These are phyloP conservation scores for Trachurus trachurus DNA, from an alignment of 2,797 vertebrate genomes.

Conservation along the genomic window DNA sequence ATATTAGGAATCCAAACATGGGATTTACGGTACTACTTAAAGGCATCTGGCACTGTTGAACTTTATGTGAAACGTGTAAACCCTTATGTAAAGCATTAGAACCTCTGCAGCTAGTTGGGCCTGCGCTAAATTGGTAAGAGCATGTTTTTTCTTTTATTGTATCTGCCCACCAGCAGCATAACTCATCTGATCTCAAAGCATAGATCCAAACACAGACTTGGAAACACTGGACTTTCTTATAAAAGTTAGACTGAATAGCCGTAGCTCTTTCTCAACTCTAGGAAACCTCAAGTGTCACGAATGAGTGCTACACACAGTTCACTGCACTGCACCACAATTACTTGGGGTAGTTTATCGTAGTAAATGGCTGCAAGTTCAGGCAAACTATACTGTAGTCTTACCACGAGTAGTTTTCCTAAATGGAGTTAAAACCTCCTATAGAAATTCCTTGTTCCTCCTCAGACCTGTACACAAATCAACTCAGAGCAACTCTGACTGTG, in stretches of 20 bases:
- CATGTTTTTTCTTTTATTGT: constrained; percentile 39
- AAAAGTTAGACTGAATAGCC: constrained; percentile 41
- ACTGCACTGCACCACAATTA: constrained; percentile 31
- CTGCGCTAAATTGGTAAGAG: constrained; percentile 44
- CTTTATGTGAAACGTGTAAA: constrained; percentile 73
- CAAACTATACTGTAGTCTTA: not conserved
- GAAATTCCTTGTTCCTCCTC: not conserved
- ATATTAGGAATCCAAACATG: constrained; percentile 67
- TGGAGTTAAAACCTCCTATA: too few species aligned
- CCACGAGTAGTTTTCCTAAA: not conserved
- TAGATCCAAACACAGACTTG: constrained; percentile 30
- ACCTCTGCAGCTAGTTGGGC: constrained; percentile 37
- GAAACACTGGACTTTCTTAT: constrained; percentile 15
- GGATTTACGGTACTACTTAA: constrained; percentile 69
- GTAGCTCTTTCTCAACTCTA: constrained; percentile 35
- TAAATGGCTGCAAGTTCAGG: constrained; percentile 15
- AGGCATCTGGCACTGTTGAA: constrained; percentile 61
- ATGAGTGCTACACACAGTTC: constrained; percentile 31
- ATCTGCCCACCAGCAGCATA: constrained; percentile 35
- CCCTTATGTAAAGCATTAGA: constrained; percentile 60
- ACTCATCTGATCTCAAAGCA: constrained; percentile 31
- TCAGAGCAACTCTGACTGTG: not conserved
- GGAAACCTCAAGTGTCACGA: constrained; percentile 34
- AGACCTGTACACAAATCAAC: not conserved
- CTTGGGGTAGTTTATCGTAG: not conserved